Evolutionary conservation across 2,113 vertebrate genomes (phyloP).

Genomic region (Catharus bicknelli): DNA sequence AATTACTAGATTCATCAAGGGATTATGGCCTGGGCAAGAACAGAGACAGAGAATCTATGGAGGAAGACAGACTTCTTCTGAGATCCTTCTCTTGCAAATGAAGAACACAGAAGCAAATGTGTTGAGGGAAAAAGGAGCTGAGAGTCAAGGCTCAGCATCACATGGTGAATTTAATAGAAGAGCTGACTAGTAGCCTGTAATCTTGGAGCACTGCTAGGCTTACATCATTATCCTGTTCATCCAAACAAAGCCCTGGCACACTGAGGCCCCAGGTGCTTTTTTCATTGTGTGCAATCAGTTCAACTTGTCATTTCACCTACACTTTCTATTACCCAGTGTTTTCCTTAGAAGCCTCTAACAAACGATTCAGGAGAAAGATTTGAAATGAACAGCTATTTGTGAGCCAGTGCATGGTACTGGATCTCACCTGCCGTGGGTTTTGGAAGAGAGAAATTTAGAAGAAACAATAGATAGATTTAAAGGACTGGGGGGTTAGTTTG

Average conservation of each 20-base stretch:
- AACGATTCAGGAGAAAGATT: background rate
- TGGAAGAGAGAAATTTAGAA: background rate
- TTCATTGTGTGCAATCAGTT: constrained; percentile 1
- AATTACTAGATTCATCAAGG: background rate
- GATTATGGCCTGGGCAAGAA: background rate
- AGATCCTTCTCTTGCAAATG: background rate
- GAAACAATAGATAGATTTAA: background rate
- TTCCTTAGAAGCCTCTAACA: constrained; percentile 23
- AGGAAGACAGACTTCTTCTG: background rate
- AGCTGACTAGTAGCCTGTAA: background rate
- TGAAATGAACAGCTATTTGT: background rate
- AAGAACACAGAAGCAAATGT: background rate
- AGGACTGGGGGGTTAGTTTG: background rate
- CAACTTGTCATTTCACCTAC: constrained; percentile 22
- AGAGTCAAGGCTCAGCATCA: background rate
- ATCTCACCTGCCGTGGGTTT: background rate
- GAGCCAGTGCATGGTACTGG: constrained; percentile 2
- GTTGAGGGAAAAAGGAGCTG: background rate
- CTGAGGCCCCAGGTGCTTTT: background rate
- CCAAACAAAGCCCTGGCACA: background rate
- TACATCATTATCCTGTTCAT: background rate
- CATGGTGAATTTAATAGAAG: background rate
- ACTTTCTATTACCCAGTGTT: background rate
- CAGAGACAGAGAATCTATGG: background rate
- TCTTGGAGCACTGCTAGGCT: background rate